Evolutionary conservation across 2,888 invertebrate genomes (phyloP).

Genomic region (Listrodromus nycthemerus): DNA sequence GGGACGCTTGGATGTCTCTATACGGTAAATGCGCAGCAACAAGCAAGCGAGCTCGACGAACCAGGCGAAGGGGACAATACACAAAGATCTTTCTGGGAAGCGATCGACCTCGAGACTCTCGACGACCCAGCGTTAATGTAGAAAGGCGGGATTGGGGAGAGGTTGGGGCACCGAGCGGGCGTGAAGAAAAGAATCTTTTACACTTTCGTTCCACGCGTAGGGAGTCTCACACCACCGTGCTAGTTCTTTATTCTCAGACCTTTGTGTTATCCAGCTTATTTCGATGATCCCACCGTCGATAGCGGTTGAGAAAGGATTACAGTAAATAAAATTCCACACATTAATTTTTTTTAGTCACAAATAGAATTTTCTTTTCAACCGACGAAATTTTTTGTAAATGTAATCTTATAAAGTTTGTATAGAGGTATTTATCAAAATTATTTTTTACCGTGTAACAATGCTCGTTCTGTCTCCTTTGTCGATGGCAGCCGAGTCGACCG

Average conservation of each 20-base stretch:
- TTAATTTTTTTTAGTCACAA: too few relatives aligned
- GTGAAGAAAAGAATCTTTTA: constrained; percentile 42
- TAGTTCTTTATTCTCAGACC: constrained; percentile 6
- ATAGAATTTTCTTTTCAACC: too few relatives aligned
- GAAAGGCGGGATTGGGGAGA: not conserved
- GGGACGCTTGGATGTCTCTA: constrained; percentile 6
- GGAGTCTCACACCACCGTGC: not conserved
- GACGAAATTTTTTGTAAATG: too few relatives aligned
- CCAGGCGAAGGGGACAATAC: constrained; percentile 6
- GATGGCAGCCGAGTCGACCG: too few relatives aligned
- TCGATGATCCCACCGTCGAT: not conserved
- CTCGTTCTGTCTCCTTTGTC: too few relatives aligned
- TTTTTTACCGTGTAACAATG: too few relatives aligned
- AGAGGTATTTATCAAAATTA: too few relatives aligned
- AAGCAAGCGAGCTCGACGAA: constrained; percentile 9
- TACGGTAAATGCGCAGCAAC: not conserved
- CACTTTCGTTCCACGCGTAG: not conserved
- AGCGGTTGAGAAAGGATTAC: too few relatives aligned
- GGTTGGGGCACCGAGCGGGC: not conserved
- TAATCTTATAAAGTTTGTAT: too few relatives aligned
- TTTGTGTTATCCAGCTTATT: constrained; percentile 1
- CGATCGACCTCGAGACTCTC: constrained; percentile 51
- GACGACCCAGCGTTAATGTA: constrained; percentile 28
- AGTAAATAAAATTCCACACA: too few relatives aligned
- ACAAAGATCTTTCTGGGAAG: constrained; percentile 50